phyloP scores from a whole-genome alignment of 2,888 invertebrate species.

The Phyllotreta striolata region DNA sequence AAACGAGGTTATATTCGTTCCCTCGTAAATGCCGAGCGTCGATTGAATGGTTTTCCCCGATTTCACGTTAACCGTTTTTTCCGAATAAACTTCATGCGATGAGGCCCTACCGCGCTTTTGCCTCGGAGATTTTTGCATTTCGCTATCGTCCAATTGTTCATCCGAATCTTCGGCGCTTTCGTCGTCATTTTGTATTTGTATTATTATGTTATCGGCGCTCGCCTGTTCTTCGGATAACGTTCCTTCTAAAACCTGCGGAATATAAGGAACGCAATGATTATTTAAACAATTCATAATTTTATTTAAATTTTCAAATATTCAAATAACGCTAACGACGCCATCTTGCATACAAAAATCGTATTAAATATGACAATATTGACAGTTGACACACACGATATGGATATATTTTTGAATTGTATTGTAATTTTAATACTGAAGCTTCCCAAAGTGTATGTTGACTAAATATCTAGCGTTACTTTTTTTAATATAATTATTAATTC shows the following conservation, averaged over 20 bases:
- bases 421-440: too few relatives aligned
- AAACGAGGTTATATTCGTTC: conserved; percentile 44
- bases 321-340: too few relatives aligned
- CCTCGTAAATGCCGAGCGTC: conserved; percentile 45
- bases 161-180: conserved; percentile 34
- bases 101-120: neutral
- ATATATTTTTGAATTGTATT: too few relatives aligned
- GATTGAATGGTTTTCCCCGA: conserved; percentile 36
- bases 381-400: too few relatives aligned
- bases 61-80: neutral
- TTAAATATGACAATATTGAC: too few relatives aligned
- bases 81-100: neutral
- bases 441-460: too few relatives aligned
- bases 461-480: too few relatives aligned
- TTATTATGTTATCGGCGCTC: conserved; percentile 48
- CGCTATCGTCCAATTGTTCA: conserved; percentile 35
- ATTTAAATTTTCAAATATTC: too few relatives aligned
- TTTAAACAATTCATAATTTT: too few relatives aligned
- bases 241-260: conserved; percentile 45
- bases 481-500: too few relatives aligned
- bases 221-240: conserved; percentile 43
- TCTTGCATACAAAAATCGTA: too few relatives aligned
- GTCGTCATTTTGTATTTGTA: conserved; percentile 46
- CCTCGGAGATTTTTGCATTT: neutral
- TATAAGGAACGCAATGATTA: too few relatives aligned